phyloP scores from a whole-genome alignment of 2,113 vertebrate genomes.

The Menidia beryllina region DNA sequence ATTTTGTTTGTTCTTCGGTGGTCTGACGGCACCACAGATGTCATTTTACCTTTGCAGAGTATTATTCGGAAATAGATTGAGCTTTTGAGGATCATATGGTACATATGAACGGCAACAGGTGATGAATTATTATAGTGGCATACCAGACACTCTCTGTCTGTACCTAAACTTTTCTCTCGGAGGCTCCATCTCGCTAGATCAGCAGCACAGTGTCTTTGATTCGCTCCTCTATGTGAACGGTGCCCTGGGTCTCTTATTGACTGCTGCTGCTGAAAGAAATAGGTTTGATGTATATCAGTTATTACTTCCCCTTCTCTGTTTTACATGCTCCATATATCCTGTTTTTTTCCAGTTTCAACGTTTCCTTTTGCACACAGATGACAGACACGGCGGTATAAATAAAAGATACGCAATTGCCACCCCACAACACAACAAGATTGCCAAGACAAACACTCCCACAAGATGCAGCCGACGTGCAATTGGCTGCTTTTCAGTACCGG shows the following conservation, averaged over 20 bases:
- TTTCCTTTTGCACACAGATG: constrained; percentile 11
- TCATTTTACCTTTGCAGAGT: neutral
- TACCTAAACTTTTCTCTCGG: constrained; percentile 10
- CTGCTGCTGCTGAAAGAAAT: neutral
- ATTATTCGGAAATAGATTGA: constrained; percentile 19
- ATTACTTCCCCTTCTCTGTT: constrained; percentile 18
- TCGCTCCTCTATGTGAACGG: neutral
- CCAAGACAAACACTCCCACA: constrained; percentile 37
- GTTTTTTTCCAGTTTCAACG: neutral
- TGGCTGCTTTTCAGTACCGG: constrained; percentile 28
- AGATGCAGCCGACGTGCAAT: constrained; percentile 33
- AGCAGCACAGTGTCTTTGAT: constrained; percentile 4
- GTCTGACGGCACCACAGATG: constrained; percentile 8
- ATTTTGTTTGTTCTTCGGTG: constrained; percentile 13
- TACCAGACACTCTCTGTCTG: neutral
- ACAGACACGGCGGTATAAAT: constrained; percentile 26
- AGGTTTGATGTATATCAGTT: constrained; percentile 15
- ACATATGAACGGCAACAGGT: constrained; percentile 27
- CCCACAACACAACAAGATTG: constrained; percentile 19
- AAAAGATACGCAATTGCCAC: constrained; percentile 9
- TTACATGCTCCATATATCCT: constrained; percentile 11
- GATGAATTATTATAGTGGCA: constrained; percentile 9
- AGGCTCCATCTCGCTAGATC: constrained; percentile 12
- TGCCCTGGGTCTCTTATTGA: constrained; percentile 2
- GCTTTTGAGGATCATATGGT: constrained; percentile 18